These are phyloP conservation scores for Chelonoidis abingdonii DNA, from an alignment of 2,113 vertebrate genomes.

Conservation along the genomic window DNA sequence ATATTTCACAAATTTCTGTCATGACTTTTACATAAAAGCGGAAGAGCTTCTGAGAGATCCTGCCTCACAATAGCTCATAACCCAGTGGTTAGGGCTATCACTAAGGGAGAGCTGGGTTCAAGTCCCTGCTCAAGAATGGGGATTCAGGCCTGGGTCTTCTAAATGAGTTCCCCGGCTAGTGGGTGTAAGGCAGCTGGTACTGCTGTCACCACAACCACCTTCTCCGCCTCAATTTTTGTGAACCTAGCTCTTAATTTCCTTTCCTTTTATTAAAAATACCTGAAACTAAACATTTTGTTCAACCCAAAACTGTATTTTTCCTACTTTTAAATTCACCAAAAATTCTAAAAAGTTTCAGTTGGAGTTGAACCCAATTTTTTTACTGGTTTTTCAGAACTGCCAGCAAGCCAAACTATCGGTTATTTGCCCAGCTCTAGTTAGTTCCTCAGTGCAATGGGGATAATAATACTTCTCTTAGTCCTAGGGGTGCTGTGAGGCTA, in stretches of 20 bases:
- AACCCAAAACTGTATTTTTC: background rate
- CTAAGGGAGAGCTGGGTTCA: background rate
- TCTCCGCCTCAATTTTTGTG: background rate
- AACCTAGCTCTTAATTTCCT: background rate
- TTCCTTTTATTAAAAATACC: background rate
- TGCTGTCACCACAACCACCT: background rate
- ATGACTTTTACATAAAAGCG: background rate
- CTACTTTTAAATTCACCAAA: background rate
- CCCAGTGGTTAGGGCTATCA: background rate
- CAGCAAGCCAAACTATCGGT: background rate
- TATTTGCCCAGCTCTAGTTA: rapidly evolving
- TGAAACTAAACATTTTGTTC: background rate
- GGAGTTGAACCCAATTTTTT: background rate
- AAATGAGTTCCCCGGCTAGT: background rate
- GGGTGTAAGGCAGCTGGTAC: background rate
- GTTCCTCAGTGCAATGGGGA: background rate
- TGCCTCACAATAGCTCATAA: background rate
- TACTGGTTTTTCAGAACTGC: background rate
- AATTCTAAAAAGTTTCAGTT: background rate
- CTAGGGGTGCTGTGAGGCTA: background rate
- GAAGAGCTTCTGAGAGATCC: background rate
- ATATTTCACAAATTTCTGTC: background rate
- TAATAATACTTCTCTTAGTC: background rate
- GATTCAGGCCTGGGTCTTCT: background rate
- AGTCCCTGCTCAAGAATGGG: background rate